Conservation (phyloP, 2,888 invertebrate species). For the Trissolcus brochymenae region DNA sequence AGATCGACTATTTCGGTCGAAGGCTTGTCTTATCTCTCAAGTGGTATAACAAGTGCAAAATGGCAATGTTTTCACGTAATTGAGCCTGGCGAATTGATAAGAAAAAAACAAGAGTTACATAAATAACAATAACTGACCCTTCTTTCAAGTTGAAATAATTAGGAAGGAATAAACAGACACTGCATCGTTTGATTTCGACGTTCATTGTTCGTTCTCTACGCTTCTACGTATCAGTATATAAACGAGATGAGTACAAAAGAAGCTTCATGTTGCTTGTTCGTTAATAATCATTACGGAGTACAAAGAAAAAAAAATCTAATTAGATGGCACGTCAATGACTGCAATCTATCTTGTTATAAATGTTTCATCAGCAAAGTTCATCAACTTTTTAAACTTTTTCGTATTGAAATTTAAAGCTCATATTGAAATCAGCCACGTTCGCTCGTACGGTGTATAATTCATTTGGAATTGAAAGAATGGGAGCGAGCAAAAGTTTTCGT, state of each 20-base stretch:
- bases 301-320: conserved; percentile 10
- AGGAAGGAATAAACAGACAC: conserved; percentile 44
- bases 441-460: no score
- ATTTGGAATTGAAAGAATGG: no score
- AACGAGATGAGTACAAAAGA: conserved; percentile 18
- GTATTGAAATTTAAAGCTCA: no score
- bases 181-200: conserved; percentile 32
- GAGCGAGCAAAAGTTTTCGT: no score
- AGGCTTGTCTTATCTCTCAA: conserved; percentile 53
- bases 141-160: conserved; percentile 38
- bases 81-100: conserved; percentile 42
- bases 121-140: conserved; percentile 50
- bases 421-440: no score
- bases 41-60: conserved; percentile 55
- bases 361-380: neutral
- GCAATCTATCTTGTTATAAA: conserved; percentile 2
- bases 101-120: conserved; percentile 46
- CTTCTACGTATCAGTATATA: conserved; percentile 16
- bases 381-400: no score
- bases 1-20: conserved; percentile 59
- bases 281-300: conserved; percentile 5
- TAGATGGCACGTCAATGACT: neutral
- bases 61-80: conserved; percentile 50
- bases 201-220: conserved; percentile 20
- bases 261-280: conserved; percentile 18